Conservation (phyloP, 2,888 invertebrate genomes). For the Scaptomyza polygonia region DNA sequence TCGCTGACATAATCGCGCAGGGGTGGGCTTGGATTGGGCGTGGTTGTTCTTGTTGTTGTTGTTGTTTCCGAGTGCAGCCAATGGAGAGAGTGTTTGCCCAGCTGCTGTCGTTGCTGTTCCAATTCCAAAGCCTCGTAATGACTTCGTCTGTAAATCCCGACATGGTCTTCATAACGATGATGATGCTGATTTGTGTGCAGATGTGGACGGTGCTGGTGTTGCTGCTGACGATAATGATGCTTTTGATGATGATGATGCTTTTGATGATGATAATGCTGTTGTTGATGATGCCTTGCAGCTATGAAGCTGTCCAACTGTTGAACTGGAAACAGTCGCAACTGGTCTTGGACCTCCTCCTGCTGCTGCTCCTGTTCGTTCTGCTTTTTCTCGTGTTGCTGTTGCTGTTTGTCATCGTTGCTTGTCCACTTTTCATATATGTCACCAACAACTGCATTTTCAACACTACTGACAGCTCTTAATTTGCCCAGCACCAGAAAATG, state of each 20-base stretch:
- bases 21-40: slow-evolving; percentile 4
- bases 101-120: slow-evolving; percentile 62
- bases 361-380: neutral
- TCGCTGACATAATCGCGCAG: slow-evolving; percentile 62
- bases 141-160: slow-evolving; percentile 36
- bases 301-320: slow-evolving; percentile 25
- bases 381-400: slow-evolving; percentile 5
- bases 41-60: slow-evolving; percentile 1
- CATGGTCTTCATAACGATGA: slow-evolving; percentile 19
- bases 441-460: slow-evolving; percentile 65
- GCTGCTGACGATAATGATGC: slow-evolving; percentile 17
- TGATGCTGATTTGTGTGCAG: slow-evolving; percentile 28
- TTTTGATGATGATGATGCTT: slow-evolving; percentile 26
- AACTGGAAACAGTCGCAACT: slow-evolving; percentile 27
- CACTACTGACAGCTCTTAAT: slow-evolving; percentile 29
- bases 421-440: slow-evolving; percentile 62
- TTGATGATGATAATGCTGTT: slow-evolving; percentile 12
- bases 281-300: slow-evolving; percentile 22
- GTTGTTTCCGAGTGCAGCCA: slow-evolving; percentile 23
- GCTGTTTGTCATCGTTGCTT: slow-evolving; percentile 16
- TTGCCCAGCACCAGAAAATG: slow-evolving; percentile 6
- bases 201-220: slow-evolving; percentile 22
- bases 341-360: neutral
- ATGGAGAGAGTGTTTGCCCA: slow-evolving; percentile 63
- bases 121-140: slow-evolving; percentile 59